A percentile compares a stretch with the other conserved stretches of the same genome.
Conservation (phyloP, 2,797 vertebrate genomes). For the Salmo trutta region DNA sequence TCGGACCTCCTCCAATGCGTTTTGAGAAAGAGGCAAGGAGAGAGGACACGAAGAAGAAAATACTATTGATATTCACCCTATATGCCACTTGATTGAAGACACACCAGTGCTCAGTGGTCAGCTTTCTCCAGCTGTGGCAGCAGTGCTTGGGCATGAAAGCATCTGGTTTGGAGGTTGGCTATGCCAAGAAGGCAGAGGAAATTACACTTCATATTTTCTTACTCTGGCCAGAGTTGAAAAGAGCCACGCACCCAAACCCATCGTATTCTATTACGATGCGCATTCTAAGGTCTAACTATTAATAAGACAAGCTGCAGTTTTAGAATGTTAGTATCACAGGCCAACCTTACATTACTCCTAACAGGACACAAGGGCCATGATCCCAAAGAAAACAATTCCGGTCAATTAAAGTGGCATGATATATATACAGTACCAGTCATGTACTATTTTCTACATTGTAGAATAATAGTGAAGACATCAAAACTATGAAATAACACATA, state of each 20-base stretch:
- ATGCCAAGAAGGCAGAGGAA: not conserved
- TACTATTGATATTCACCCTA: too few species aligned
- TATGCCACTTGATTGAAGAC: not conserved
- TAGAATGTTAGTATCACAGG: not conserved
- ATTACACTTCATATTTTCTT: not conserved
- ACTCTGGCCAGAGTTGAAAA: not conserved
- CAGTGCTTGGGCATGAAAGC: not conserved
- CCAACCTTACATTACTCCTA: not conserved
- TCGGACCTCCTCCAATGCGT: too few species aligned
- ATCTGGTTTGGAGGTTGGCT: not conserved
- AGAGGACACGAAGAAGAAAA: too few species aligned
- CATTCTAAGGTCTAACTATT: not conserved
- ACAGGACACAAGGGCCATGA: not conserved
- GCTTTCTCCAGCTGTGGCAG: not conserved
- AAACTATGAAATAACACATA: too few species aligned
- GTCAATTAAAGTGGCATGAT: constrained; percentile 17
- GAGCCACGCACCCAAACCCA: not conserved
- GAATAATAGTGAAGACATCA: too few species aligned
- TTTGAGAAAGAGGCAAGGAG: too few species aligned
- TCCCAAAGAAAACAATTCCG: constrained; percentile 17
- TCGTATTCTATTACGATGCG: not conserved
- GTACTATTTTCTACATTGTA: too few species aligned
- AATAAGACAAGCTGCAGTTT: not conserved
- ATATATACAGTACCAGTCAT: constrained; percentile 2
- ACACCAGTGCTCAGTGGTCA: not conserved